Evolutionary conservation across 2,113 vertebrate genomes (phyloP).

Genomic region (Peucedramus taeniatus): DNA sequence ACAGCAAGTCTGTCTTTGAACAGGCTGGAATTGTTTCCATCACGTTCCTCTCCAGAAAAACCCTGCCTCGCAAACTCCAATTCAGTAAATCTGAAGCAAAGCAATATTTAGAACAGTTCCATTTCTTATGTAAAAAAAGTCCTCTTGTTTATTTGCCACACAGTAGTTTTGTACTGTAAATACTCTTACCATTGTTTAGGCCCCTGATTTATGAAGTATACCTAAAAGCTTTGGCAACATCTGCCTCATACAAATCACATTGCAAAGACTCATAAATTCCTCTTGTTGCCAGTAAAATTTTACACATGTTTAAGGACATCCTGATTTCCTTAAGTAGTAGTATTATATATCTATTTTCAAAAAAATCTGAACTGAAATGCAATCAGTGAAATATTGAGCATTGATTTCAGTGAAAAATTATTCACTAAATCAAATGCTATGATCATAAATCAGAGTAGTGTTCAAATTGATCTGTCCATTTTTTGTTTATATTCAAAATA

Average conservation of each 20-base stretch:
- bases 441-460: not conserved
- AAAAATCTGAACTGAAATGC: not conserved
- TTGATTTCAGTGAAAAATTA: not conserved
- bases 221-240: not conserved
- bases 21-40: not conserved
- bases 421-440: not conserved
- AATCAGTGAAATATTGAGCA: not conserved
- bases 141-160: not conserved
- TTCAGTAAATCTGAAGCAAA: not conserved
- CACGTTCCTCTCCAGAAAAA: not conserved
- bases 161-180: not conserved
- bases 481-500: not conserved
- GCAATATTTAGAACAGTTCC: not conserved
- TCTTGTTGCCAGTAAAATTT: not conserved
- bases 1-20: not conserved
- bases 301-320: not conserved
- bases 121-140: not conserved
- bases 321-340: not conserved
- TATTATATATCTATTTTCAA: not conserved
- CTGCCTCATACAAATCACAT: not conserved
- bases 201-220: not conserved
- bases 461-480: not conserved
- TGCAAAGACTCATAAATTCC: not conserved
- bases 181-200: not conserved
- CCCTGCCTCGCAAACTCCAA: accelerated